These are phyloP conservation scores for Gavia stellata DNA, from an alignment of 2,113 vertebrate genomes.

Conservation along the genomic window DNA sequence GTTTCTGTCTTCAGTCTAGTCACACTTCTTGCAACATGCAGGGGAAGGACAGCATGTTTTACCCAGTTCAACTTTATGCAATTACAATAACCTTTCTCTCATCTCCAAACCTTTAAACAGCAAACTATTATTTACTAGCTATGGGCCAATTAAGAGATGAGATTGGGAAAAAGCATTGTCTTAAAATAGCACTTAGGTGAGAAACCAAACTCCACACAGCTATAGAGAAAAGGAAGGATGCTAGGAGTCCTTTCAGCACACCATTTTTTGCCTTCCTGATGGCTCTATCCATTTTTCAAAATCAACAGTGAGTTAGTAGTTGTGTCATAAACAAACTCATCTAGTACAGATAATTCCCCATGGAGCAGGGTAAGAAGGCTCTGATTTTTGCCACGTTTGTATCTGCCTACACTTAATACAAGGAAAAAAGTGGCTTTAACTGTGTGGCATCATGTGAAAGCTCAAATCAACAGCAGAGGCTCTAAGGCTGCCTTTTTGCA, in stretches of 20 bases:
- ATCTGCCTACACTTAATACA: neutral
- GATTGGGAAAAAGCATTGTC: neutral
- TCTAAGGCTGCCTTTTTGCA: neutral
- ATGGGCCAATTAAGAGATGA: neutral
- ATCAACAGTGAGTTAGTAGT: neutral
- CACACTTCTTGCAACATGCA: neutral
- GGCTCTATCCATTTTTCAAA: neutral
- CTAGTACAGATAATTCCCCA: neutral
- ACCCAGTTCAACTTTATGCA: neutral
- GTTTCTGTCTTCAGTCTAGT: neutral
- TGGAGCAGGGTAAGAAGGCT: neutral
- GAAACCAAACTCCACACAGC: neutral
- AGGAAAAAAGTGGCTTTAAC: neutral
- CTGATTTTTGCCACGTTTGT: neutral
- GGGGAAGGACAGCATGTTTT: neutral
- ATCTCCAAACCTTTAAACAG: neutral
- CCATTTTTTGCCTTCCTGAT: neutral
- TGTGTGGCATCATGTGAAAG: neutral
- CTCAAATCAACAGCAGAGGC: neutral
- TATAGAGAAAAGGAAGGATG: neutral
- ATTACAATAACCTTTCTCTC: neutral
- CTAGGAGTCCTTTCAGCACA: neutral
- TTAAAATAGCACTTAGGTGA: neutral
- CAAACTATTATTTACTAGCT: neutral
- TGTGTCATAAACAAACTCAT: neutral